Evolutionary conservation across 1,140 invertebrate species (phyloP), one percentile per base, ranked within the genome.

Genomic region (Goniozus legneri): DNA sequence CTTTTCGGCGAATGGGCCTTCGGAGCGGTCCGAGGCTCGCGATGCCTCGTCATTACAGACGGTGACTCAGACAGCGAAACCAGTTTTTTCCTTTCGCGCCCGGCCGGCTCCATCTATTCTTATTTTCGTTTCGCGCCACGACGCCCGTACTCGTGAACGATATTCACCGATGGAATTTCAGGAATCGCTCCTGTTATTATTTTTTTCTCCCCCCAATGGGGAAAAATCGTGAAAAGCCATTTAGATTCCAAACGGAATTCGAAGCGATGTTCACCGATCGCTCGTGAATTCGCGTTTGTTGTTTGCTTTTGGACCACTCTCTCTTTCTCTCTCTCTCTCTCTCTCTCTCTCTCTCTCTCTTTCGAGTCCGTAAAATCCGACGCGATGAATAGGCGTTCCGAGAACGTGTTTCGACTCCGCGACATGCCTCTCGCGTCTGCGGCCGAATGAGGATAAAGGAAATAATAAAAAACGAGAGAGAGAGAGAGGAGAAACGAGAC

Each of bases 11-110:
- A 36, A 55, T 44, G 52, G 50, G 52, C 51, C 52, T 58, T 21
- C 52, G 27, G 42, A 40, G 41, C 48, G 50, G n/a, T n/a, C n/a
- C 48, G 58, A 61, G 67, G 48, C 52, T 52, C 31, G 48, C 48
- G 57, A 54, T 61, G 47, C 64, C 56, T 72, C 69, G 69, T 72
- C 69, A 69, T 71, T 72, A 71, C 64, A 64, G 58, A 67, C 58
- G 61, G 64, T 71, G 67, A 71, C 69, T 72, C 68, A 71, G 62
- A 68, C 54, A 51, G 45, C 54, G 58, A 69, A 72, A 72, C 69
- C 68, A 68, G 69, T 72, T 72, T n/a, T n/a, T 58, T 62, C 62
- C 52, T 54, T 30, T 45, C 46, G 48, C 43, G 38, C 50, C 32
- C 46, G 10, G 24, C 34, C 35, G 30, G 30, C 20, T 32, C n/a